A percentile compares a stretch with the other conserved stretches of the same genome.
phyloP scores from a whole-genome alignment of 2,888 invertebrate genomes.

The Thecophora atra region DNA sequence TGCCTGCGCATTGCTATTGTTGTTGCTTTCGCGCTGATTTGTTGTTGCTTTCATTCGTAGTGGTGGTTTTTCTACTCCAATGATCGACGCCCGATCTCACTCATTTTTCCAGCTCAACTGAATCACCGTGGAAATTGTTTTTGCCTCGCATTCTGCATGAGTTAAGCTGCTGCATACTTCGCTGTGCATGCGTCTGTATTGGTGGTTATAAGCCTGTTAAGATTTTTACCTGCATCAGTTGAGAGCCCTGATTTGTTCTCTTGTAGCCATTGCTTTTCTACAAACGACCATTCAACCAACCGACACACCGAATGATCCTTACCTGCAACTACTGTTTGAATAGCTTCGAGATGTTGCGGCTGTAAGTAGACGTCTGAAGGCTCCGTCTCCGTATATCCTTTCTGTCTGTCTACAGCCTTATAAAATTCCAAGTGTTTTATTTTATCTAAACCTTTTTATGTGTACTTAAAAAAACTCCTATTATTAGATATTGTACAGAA shows the following conservation, averaged over 20 bases:
- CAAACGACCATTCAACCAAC: not conserved
- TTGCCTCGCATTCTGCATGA: not conserved
- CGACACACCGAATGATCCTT: not conserved
- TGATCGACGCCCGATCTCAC: constrained; percentile 34
- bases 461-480: too few relatives aligned
- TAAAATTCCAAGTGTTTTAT: too few relatives aligned
- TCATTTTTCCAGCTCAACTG: constrained; percentile 41
- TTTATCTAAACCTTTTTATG: too few relatives aligned
- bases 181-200: too few relatives aligned
- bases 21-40: not conserved
- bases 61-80: constrained; percentile 37
- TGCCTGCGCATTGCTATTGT: constrained; percentile 31
- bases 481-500: too few relatives aligned
- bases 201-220: too few relatives aligned
- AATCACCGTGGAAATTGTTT: not conserved
- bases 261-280: constrained; percentile 15
- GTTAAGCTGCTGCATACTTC: too few relatives aligned
- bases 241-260: not conserved
- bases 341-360: too few relatives aligned
- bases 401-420: too few relatives aligned
- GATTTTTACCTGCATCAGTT: not conserved
- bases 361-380: too few relatives aligned
- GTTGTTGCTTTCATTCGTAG: not conserved
- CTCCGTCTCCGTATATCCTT: too few relatives aligned
- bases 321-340: not conserved